Evolutionary conservation across 2,113 vertebrate species (phyloP), one percentile per base, ranked within the genome.

Genomic region (Oreochromis spilurus): DNA sequence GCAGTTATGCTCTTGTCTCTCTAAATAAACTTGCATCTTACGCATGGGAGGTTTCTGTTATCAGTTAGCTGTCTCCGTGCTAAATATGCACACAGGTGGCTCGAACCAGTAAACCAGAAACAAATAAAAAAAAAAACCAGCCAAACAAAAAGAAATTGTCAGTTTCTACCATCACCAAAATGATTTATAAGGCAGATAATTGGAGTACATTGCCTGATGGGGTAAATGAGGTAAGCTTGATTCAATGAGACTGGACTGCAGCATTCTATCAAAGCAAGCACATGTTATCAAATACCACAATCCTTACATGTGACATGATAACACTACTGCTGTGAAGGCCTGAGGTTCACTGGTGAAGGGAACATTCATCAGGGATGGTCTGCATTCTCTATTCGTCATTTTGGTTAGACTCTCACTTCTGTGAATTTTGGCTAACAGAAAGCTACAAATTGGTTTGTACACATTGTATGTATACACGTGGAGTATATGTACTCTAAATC

Each of bases 271-370:
- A 81, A 53, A 75, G 52, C 0, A 4, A 82, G 77, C 48, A 45
- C 78, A 85, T 8, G 3, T 58, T 72, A 88, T 36, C 84, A 89
- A 86, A 88, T 84, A 79, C 43, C 84, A 89, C 43, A 77, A 88
- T 81, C 88, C 40, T 84, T 53, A 83, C 67, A 81, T 36, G 80
- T 70, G 62, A 87, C 53, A 40, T 5, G 53, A 60, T 65, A 36
- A 84, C 50, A 53, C 60, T 48, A 55, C 57, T 83, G 26, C 2
- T 62, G 62, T 58, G 4, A 80, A 77, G 2, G 36, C n/a, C 1
- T 24, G 53, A 77, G 10, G 11, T 70, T 14, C 34, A 40, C 9
- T 31, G 29, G 17, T 52, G 70, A 38, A 65, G 60, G 60, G 34
- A 65, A 65, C 60, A 38, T 8, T 65, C 60, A 65, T 0, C 34